These are phyloP conservation scores for Kuschelorhynchus macadamiae DNA, from an alignment of 2,888 invertebrate species.

Conservation along the genomic window DNA sequence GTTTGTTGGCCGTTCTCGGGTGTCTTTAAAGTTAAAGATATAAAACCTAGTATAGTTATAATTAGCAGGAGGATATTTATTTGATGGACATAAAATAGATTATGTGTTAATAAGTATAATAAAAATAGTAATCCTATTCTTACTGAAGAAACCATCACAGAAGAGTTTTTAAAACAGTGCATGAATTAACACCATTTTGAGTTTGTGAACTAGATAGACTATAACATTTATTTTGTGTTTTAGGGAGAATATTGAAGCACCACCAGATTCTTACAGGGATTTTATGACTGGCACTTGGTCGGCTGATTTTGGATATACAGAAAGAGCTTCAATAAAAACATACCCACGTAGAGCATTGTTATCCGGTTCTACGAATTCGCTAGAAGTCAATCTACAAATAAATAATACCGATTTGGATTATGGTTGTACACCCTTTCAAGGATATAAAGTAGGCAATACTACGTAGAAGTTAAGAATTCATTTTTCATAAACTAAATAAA, in stretches of 20 bases:
- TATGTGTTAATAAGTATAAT: too few species aligned
- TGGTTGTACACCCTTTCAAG: constrained; percentile 57
- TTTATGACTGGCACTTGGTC: constrained; percentile 47
- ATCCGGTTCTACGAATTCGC: constrained; percentile 72
- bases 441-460: constrained; percentile 56
- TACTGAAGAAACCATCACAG: too few species aligned
- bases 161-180: too few species aligned
- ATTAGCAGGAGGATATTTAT: too few species aligned
- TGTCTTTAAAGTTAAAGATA: too few species aligned
- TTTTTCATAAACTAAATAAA: too few species aligned
- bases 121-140: too few species aligned
- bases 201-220: too few species aligned
- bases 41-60: too few species aligned
- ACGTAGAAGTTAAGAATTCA: background rate
- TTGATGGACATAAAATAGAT: too few species aligned
- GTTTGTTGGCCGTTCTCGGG: too few species aligned
- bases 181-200: too few species aligned
- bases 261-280: constrained; percentile 32
- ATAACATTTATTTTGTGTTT: constrained; percentile 16
- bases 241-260: constrained; percentile 46
- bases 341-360: constrained; percentile 77
- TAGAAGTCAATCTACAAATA: constrained; percentile 53
- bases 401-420: constrained; percentile 55
- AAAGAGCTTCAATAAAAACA: constrained; percentile 71
- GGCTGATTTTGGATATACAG: constrained; percentile 74